Base-by-base conservation (phyloP, 2,888 invertebrate species). In the Xylota sylvarum region DNA sequence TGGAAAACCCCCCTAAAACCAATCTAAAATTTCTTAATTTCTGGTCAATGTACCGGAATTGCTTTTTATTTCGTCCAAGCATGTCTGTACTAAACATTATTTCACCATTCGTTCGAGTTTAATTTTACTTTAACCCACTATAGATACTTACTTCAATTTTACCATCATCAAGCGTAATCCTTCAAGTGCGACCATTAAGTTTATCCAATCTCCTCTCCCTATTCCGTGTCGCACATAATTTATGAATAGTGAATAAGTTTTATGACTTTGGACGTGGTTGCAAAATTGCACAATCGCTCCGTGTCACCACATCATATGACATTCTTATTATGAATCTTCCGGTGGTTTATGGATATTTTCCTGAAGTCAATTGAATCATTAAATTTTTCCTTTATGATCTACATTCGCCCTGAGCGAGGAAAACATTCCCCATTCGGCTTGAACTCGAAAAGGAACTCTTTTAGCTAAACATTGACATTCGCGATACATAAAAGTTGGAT, bases 331-430 rank as follows among this genome's bases (percentile, higher is more conserved):
- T 35, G 17, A 12, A 32, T 50, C 19, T 65, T 50, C 65, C 65
- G 48, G 35, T 50, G 32, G 10, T 65, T 65, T 65, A 50, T 65
- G 48, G 35, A 46, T 23, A 48, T 17, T 55, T 17, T 32, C 48
- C 19, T 50, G 2, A 65, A 65, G 35, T 65, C 65, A 50, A 65
- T 50, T 65, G 65, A 48, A 65, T 65, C 65, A 65, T 35, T 50
- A 65, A 46, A 64, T 65, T 35, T 19, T 48, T 17, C 5, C 43
- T 65, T 65, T 50, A 50, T 32, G 32, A 50, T 50, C 32, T 65
- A 32, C 35, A 19, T 48, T 46, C 30, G 30, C 17, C 17, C 19
- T 1, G 1, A 27, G 27, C 14, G 30, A 10, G 12, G 17, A 23
- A 37, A n/a, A 14, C 4, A 14, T 14, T 62, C 14, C 12, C 4